Evolutionary conservation across 2,888 invertebrate species (phyloP).

Genomic region (Phyllotreta cruciferae): DNA sequence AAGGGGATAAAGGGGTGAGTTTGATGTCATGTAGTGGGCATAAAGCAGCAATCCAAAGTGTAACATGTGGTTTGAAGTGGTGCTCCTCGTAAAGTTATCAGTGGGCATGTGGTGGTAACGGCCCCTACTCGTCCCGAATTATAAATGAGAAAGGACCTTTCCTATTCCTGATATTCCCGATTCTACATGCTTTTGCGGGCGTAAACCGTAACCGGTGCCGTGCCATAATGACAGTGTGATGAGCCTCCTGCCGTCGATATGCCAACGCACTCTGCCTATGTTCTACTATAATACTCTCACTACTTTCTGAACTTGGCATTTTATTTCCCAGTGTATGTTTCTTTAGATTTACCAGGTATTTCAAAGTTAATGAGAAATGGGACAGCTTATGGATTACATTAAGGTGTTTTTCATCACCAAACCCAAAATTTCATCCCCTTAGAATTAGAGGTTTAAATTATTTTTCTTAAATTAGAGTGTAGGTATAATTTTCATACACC

Average conservation of each 20-base stretch:
- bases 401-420: background rate
- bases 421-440: background rate
- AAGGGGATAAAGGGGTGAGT: slow-evolving; percentile 43
- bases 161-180: slow-evolving; percentile 25
- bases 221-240: slow-evolving; percentile 58
- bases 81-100: slow-evolving; percentile 62
- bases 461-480: no score
- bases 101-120: slow-evolving; percentile 61
- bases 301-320: no score
- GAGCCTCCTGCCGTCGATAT: slow-evolving; percentile 42
- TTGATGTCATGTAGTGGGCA: slow-evolving; percentile 59
- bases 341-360: no score
- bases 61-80: slow-evolving; percentile 63
- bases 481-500: no score
- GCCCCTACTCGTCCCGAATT: slow-evolving; percentile 58
- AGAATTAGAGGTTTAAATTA: no score
- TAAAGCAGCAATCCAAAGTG: slow-evolving; percentile 60
- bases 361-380: background rate
- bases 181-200: slow-evolving; percentile 51
- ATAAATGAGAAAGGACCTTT: slow-evolving; percentile 52
- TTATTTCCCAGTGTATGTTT: no score
- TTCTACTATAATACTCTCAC: slow-evolving; percentile 1
- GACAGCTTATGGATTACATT: no score
- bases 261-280: slow-evolving; percentile 4
- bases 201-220: slow-evolving; percentile 34